These are phyloP conservation scores for Protonibea diacanthus DNA, from an alignment of 2,797 vertebrate species.

Conservation along the genomic window DNA sequence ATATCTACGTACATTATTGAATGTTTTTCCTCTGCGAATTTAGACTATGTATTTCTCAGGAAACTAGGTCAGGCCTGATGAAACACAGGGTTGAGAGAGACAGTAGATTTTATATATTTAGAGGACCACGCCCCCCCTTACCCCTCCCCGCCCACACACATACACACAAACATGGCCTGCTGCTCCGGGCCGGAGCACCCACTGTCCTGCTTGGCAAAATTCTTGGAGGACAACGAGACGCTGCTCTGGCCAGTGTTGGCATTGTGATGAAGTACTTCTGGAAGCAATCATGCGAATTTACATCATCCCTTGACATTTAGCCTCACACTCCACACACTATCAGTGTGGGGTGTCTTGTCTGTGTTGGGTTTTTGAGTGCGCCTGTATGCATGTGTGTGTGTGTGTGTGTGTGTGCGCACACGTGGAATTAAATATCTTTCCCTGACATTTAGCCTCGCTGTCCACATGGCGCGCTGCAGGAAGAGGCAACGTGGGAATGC, in stretches of 20 bases:
- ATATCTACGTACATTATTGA: constrained; percentile 21
- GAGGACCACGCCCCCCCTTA: background rate
- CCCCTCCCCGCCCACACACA: background rate
- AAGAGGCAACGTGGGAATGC: constrained; percentile 72
- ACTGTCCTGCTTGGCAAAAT: constrained; percentile 37
- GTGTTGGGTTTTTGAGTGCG: constrained; percentile 40
- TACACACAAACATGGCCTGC: constrained; percentile 5
- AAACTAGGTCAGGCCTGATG: constrained; percentile 36
- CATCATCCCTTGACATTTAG: constrained; percentile 84
- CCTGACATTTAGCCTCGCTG: constrained; percentile 79
- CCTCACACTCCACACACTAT: constrained; percentile 71
- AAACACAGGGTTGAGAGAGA: constrained; percentile 32
- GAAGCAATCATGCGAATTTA: constrained; percentile 82
- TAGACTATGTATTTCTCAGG: constrained; percentile 2
- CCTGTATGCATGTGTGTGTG: constrained; percentile 42
- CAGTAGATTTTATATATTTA: constrained; percentile 27
- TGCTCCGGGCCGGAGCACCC: constrained; percentile 10
- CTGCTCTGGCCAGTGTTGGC: constrained; percentile 55
- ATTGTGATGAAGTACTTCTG: constrained; percentile 77
- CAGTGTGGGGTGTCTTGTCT: constrained; percentile 55
- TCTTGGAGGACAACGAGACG: constrained; percentile 63
- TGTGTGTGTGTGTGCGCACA: constrained; percentile 48
- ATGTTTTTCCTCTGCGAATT: constrained; percentile 5
- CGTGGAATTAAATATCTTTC: constrained; percentile 75
- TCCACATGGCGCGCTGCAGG: constrained; percentile 68